These are phyloP conservation scores for Anthophora plumipes DNA, from an alignment of 2,888 invertebrate genomes.

Conservation along the genomic window DNA sequence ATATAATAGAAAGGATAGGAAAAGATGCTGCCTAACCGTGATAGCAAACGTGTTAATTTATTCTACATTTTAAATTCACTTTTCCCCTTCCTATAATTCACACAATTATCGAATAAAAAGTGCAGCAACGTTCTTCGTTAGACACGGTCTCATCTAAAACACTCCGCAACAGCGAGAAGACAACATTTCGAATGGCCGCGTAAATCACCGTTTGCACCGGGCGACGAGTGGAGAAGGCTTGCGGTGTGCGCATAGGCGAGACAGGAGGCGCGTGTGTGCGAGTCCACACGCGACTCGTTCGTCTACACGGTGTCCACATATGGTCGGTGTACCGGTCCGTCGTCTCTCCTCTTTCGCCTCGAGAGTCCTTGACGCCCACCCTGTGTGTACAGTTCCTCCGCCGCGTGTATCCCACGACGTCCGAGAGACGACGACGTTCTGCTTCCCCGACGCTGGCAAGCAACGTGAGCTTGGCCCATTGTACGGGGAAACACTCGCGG, in stretches of 20 bases:
- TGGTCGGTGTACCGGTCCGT: slow-evolving; percentile 78
- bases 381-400: slow-evolving; percentile 67
- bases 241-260: slow-evolving; percentile 27
- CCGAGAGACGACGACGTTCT: slow-evolving; percentile 42
- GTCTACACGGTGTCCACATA: slow-evolving; percentile 77
- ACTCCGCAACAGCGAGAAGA: not conserved
- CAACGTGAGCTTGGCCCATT: slow-evolving; percentile 55
- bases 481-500: slow-evolving; percentile 61
- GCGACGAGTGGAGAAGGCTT: not conserved
- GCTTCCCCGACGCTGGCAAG: slow-evolving; percentile 40
- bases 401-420: slow-evolving; percentile 63
- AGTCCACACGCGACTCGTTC: slow-evolving; percentile 30
- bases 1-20: no score
- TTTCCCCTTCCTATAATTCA: no score
- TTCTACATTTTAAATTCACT: no score
- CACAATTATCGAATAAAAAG: no score
- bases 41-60: no score
- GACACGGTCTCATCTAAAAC: not conserved
- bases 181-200: slow-evolving; percentile 9
- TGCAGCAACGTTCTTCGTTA: not conserved
- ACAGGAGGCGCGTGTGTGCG: slow-evolving; percentile 11
- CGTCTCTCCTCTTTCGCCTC: slow-evolving; percentile 66
- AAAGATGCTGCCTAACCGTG: no score
- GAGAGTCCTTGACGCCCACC: slow-evolving; percentile 82
- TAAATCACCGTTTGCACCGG: slow-evolving; percentile 8